Percentiles rank a stretch among this genome's conserved stretches.
These are phyloP conservation scores for Chaetura pelagica DNA, from an alignment of 2,113 vertebrate genomes.

Conservation along the genomic window DNA sequence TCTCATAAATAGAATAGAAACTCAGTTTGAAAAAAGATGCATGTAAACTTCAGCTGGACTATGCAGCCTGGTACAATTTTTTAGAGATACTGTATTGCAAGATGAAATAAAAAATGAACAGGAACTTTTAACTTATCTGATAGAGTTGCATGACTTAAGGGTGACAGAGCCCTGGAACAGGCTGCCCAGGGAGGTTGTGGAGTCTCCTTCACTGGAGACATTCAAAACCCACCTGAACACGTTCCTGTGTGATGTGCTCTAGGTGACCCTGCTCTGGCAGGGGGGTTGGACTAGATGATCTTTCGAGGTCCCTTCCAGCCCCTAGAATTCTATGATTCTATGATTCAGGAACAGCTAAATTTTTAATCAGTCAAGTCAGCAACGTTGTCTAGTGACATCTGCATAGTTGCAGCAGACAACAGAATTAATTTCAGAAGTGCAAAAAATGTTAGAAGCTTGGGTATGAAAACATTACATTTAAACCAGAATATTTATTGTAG, in stretches of 20 bases:
- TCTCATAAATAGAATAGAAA: slow-evolving; percentile 57
- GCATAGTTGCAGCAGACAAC: not conserved
- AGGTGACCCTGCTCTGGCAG: too few species aligned
- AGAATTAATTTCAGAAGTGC: not conserved
- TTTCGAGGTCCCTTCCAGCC: too few species aligned
- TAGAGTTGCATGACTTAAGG: not conserved
- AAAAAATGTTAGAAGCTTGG: not conserved
- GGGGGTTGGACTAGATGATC: too few species aligned
- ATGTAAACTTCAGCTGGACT: not conserved
- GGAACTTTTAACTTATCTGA: not conserved
- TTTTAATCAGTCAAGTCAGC: not conserved
- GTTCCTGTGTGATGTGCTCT: too few species aligned
- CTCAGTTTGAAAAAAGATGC: not conserved
- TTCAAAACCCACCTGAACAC: too few species aligned
- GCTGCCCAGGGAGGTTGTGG: too few species aligned
- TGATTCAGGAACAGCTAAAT: not conserved
- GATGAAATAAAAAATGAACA: not conserved
- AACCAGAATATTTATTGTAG: not conserved
- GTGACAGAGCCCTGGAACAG: too few species aligned
- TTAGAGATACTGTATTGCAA: slow-evolving; percentile 6
- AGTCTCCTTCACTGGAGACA: too few species aligned
- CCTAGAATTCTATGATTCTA: too few species aligned
- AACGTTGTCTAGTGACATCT: not conserved
- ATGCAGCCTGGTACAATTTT: not conserved
- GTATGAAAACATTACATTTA: not conserved